phyloP scores from a whole-genome alignment of 2,888 invertebrate species.

The Eristalis pertinax region DNA sequence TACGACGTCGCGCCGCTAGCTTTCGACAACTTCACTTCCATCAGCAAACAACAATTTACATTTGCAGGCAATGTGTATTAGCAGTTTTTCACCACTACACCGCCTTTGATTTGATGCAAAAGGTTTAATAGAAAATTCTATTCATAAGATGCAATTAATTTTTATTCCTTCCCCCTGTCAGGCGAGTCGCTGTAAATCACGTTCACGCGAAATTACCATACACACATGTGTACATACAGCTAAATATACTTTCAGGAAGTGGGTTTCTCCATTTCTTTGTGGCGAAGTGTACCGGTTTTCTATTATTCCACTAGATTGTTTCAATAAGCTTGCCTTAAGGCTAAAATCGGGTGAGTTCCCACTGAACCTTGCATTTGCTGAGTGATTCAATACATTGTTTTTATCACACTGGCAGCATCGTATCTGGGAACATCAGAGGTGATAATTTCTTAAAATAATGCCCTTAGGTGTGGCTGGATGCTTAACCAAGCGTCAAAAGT shows the following conservation, averaged over 20 bases:
- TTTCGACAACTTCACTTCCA: neutral
- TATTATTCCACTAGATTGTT: neutral
- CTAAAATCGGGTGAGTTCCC: neutral
- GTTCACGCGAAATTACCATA: neutral
- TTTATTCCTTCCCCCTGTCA: neutral
- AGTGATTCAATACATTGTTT: neutral
- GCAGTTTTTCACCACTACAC: neutral
- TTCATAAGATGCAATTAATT: neutral
- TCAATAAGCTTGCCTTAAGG: neutral
- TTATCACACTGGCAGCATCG: neutral
- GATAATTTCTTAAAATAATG: neutral
- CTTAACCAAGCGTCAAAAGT: neutral
- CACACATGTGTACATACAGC: neutral
- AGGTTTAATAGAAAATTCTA: neutral
- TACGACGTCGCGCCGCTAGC: neutral
- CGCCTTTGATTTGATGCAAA: neutral
- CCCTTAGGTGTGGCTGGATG: neutral
- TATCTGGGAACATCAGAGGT: neutral
- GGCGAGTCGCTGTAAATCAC: neutral
- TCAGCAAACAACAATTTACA: neutral
- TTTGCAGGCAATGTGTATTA: too few species aligned
- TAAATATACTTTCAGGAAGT: slow-evolving; percentile 22
- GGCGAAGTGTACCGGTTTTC: neutral
- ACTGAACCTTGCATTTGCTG: neutral
- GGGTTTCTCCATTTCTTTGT: slow-evolving; percentile 27